These are phyloP conservation scores for Vannuccia rotundouncinata DNA, from an alignment of 2,888 invertebrate species.

Conservation along the genomic window DNA sequence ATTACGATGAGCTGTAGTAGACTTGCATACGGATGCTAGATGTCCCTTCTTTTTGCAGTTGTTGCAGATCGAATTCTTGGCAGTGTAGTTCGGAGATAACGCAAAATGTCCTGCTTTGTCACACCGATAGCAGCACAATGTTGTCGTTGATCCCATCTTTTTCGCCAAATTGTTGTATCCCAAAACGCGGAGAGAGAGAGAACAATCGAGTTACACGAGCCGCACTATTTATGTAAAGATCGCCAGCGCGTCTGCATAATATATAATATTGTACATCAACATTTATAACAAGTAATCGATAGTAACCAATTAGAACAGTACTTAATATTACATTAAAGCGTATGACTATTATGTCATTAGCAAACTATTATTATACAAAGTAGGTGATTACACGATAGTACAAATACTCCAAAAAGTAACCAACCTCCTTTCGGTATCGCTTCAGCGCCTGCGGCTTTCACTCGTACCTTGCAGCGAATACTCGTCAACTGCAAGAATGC, in stretches of 20 bases:
- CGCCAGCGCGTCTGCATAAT: not conserved
- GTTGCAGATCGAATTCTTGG: slow-evolving; percentile 16
- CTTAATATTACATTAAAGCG: not conserved
- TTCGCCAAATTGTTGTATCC: not conserved
- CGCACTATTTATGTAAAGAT: not conserved
- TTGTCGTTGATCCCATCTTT: not conserved
- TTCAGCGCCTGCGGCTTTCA: slow-evolving; percentile 9
- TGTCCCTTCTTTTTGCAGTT: slow-evolving; percentile 21
- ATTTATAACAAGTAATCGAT: no score
- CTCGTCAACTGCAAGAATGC: slow-evolving; percentile 12
- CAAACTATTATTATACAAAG: not conserved
- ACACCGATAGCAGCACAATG: slow-evolving; percentile 1
- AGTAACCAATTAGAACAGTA: not conserved
- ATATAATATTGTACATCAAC: not conserved
- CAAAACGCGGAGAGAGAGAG: not conserved
- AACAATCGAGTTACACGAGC: not conserved
- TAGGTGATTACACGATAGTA: no score
- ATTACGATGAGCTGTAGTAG: not conserved
- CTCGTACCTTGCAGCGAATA: slow-evolving; percentile 14
- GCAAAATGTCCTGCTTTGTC: slow-evolving; percentile 21
- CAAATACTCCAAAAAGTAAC: no score
- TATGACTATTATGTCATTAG: not conserved
- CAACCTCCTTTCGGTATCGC: slow-evolving; percentile 18
- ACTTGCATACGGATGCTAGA: slow-evolving; percentile 26
- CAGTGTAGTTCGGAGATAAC: slow-evolving; percentile 18